Percentiles rank a stretch among this genome's conserved stretches.
These are phyloP conservation scores for Callyntrura guangdongensis DNA, from an alignment of 2,888 invertebrate genomes.

Conservation along the genomic window DNA sequence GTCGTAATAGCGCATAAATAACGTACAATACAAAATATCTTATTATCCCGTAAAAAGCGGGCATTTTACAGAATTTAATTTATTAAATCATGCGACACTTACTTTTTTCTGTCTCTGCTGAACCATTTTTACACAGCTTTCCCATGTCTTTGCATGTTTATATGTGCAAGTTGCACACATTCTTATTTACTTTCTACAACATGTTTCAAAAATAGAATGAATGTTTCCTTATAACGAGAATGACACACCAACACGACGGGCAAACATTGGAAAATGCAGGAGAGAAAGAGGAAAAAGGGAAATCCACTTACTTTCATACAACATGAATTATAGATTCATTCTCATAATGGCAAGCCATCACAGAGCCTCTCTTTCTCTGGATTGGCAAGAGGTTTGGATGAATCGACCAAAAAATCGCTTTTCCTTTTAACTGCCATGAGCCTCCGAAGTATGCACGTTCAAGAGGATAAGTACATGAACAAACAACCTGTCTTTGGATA, in stretches of 20 bases:
- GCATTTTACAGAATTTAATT: not conserved
- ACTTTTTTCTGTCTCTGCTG: too few species aligned
- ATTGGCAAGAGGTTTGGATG: constrained; percentile 29
- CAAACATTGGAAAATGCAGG: not conserved
- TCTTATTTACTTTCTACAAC: too few species aligned
- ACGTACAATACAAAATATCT: not conserved
- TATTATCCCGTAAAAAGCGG: not conserved
- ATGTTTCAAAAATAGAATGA: not conserved
- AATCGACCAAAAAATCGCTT: constrained; percentile 12
- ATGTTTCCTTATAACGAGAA: not conserved
- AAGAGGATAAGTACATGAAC: not conserved
- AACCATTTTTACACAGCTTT: too few species aligned
- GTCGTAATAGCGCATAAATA: too few species aligned
- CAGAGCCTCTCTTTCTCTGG: not conserved
- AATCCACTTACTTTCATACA: constrained; percentile 24
- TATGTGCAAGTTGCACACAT: not conserved
- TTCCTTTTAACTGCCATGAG: not conserved
- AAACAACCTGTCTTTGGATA: not conserved
- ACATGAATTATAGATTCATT: constrained; percentile 3
- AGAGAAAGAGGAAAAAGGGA: not conserved
- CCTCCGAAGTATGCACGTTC: not conserved
- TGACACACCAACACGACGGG: too few species aligned
- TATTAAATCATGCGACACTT: too few species aligned
- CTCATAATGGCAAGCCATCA: constrained; percentile 23
- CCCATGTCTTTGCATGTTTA: not conserved